Percentiles rank a stretch among this genome's conserved stretches.
Conservation (phyloP, 2,888 invertebrate species). For the Luperina nickerlii region DNA sequence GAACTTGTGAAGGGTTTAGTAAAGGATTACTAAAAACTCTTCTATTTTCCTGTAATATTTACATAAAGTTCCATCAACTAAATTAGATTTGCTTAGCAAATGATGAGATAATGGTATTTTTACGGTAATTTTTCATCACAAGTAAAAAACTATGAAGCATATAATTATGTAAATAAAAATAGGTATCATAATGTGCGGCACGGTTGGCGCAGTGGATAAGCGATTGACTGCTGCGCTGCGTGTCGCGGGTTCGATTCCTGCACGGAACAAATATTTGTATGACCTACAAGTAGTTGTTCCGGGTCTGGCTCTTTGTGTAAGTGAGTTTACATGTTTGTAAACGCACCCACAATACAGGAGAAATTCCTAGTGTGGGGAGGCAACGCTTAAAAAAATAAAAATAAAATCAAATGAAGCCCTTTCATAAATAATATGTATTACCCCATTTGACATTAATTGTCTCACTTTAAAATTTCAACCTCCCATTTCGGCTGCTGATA, state of each 20-base stretch:
- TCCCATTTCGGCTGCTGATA: neutral
- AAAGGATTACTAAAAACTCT: neutral
- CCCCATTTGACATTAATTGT: neutral
- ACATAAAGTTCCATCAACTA: neutral
- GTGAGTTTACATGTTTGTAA: too few relatives aligned
- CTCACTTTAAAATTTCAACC: neutral
- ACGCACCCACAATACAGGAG: too few relatives aligned
- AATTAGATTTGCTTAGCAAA: neutral
- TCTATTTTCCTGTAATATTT: neutral
- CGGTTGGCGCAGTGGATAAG: too few relatives aligned
- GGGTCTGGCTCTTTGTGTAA: too few relatives aligned
- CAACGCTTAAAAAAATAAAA: too few relatives aligned
- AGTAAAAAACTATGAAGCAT: neutral
- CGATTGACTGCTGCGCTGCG: too few relatives aligned
- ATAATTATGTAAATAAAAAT: neutral
- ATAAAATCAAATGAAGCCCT: too few relatives aligned
- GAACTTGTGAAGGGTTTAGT: neutral
- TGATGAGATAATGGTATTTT: neutral
- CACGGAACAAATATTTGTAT: too few relatives aligned
- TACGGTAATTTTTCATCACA: neutral
- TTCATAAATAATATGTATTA: too few relatives aligned
- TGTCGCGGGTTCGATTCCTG: too few relatives aligned
- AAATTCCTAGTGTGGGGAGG: too few relatives aligned
- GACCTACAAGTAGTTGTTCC: too few relatives aligned
- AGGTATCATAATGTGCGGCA: neutral